Conservation (phyloP, 2,888 invertebrate species). For the Cremastinae sp. region DNA sequence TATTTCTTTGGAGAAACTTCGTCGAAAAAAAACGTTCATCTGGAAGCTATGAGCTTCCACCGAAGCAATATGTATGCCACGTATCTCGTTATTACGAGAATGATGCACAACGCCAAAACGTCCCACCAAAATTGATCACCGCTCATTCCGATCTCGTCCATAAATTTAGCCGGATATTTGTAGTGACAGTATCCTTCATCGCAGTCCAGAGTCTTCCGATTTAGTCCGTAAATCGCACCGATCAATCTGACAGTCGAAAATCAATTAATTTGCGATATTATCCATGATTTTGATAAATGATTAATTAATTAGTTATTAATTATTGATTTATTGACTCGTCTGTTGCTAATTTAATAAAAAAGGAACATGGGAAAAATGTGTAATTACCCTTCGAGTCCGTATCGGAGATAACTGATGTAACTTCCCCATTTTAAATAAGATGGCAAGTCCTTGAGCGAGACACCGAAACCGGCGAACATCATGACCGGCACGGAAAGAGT, state of each 20-base stretch:
- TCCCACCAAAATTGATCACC: constrained; percentile 93
- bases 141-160: constrained; percentile 90
- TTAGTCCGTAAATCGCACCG: constrained; percentile 91
- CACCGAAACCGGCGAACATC: constrained; percentile 98
- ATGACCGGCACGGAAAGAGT: constrained; percentile 95
- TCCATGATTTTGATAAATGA: neutral
- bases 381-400: constrained; percentile 91
- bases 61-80: constrained; percentile 88
- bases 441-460: constrained; percentile 93
- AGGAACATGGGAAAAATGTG: neutral
- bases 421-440: constrained; percentile 94
- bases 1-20: constrained; percentile 16
- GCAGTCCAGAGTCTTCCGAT: constrained; percentile 89
- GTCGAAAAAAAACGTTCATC: constrained; percentile 80
- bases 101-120: constrained; percentile 86
- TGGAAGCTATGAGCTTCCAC: constrained; percentile 87
- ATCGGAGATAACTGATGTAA: constrained; percentile 94
- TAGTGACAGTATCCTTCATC: constrained; percentile 89
- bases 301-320: neutral
- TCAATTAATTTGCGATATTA: neutral
- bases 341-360: neutral
- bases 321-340: neutral
- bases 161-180: constrained; percentile 89
- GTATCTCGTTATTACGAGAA: constrained; percentile 85
- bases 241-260: constrained; percentile 81